Evolutionary conservation across 1,140 invertebrate genomes (phyloP).

Genomic region (Tetraneura akinire): DNA sequence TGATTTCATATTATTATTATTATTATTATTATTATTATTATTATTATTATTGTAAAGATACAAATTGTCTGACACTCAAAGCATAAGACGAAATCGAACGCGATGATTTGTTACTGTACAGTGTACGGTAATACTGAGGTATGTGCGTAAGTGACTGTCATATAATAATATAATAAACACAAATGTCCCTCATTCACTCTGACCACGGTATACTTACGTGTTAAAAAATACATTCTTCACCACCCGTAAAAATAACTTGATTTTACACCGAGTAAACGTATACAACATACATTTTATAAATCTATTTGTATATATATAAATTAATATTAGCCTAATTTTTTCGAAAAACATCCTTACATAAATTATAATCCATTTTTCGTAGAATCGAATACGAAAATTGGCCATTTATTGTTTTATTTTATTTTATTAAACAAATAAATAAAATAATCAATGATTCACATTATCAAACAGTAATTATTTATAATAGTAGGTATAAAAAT

Average conservation of each 20-base stretch:
- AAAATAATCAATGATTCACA: no score
- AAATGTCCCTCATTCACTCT: conserved; percentile 17
- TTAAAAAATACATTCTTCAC: not conserved
- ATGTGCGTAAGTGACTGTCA: conserved; percentile 1
- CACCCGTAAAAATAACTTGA: not conserved
- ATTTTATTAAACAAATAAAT: no score
- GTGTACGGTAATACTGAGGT: not conserved
- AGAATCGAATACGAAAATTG: no score
- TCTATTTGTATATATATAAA: no score
- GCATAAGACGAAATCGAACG: not conserved
- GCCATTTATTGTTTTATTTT: no score
- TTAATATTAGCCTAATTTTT: no score
- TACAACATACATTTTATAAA: no score
- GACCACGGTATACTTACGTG: not conserved
- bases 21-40: not conserved
- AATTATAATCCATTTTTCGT: no score
- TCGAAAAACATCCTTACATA: no score
- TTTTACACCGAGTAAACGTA: not conserved
- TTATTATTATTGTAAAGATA: not conserved
- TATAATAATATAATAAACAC: not conserved
- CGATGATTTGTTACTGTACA: conserved; percentile 1
- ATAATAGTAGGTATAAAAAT: no score
- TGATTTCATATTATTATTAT: not conserved
- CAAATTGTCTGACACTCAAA: not conserved
- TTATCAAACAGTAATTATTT: no score